A percentile compares a stretch with the other conserved stretches of the same genome.
These are phyloP conservation scores for Tachina lurida DNA, from an alignment of 2,888 invertebrate species.

Conservation along the genomic window DNA sequence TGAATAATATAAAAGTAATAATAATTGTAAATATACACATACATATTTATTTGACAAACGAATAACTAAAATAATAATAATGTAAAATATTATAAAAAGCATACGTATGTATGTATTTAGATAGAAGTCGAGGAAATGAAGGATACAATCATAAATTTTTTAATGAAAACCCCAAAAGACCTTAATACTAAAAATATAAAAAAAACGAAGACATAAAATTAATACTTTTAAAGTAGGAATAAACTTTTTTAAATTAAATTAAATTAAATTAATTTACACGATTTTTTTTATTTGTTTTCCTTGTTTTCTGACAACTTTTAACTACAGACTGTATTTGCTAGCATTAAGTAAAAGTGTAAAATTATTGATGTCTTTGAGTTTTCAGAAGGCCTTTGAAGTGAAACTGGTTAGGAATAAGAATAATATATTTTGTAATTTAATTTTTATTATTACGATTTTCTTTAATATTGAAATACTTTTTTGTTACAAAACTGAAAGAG, in stretches of 20 bases:
- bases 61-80: not conserved
- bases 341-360: not conserved
- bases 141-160: conserved; percentile 64
- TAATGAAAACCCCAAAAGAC: conserved; percentile 30
- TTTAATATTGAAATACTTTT: not conserved
- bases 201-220: not conserved
- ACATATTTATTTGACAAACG: conserved; percentile 49
- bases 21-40: conserved; percentile 70
- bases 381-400: not conserved
- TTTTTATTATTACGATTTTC: not conserved
- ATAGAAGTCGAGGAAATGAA: conserved; percentile 75
- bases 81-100: conserved; percentile 55
- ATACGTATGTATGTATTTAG: conserved; percentile 70
- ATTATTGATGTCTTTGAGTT: not conserved
- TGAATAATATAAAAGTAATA: conserved; percentile 48
- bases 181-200: conserved; percentile 21
- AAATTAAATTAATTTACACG: not conserved
- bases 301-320: not conserved
- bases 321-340: conserved; percentile 1
- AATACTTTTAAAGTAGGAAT: not conserved
- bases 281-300: too few species aligned
- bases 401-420: not conserved
- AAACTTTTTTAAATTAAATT: not conserved
- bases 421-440: not conserved
- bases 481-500: too few species aligned